Base-by-base conservation (phyloP, 2,797 vertebrate genomes). In the Podarcis siculus region DNA sequence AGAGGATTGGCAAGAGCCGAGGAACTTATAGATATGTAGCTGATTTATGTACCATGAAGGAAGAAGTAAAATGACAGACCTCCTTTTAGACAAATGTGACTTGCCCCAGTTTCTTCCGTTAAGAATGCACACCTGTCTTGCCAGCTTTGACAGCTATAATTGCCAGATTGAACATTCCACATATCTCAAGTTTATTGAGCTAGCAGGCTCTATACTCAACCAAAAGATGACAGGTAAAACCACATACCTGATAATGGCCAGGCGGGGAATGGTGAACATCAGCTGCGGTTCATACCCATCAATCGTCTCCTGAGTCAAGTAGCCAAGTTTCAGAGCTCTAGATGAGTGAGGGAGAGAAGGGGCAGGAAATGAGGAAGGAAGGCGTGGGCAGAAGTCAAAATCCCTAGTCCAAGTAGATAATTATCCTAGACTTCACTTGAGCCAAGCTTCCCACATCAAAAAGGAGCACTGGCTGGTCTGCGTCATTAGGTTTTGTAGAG, bases 221-320 rank as follows among this genome's bases (percentile, higher is more conserved):
- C 71, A 39, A 42, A 85, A 76, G 32, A 37, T 39, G 58, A 82
- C 58, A 55, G 64, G 30, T 76, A 81, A 81, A 76, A 73, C 45
- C 21, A 92, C 95, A 86, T 77, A 97, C 97, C 97, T 96, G 87
- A 97, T 96, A 72, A 97, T 97, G 80, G 96, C 97, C 83, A 97
- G 93, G 67, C 97, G 96, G 76, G 97, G 97, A 88, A 97, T 97
- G 87, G 96, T 96, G 94, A 97, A 97, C 97, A 97, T 97, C 88
- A 97, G 90, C 82, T 96, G 93, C 0, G 97, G 97, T 37, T 97
- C 97, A 0, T 95, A 97, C 87, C 96, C 94, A 86, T 97, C 97
- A 0, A 97, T 97, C 96, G 97, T 96, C 93, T 97, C 97, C 91
- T 97, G 97, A 6, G 94, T 97, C 79, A 97, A 76, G 85, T 97